phyloP scores from a whole-genome alignment of 2,888 invertebrate genomes.

The Andricus quercusramuli region DNA sequence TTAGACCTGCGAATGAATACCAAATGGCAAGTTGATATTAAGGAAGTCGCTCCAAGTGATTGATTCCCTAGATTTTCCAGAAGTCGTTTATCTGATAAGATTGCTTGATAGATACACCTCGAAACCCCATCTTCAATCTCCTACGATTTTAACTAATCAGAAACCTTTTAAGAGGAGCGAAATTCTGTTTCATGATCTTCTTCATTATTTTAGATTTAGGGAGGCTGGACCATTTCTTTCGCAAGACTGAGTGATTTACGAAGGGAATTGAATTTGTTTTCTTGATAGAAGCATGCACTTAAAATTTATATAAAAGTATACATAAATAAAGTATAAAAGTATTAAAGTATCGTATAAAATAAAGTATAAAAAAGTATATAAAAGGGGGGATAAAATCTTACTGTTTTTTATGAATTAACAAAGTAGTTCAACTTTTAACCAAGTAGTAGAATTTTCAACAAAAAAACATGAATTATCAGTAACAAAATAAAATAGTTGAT shows the following conservation, averaged over 20 bases:
- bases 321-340: too few species aligned
- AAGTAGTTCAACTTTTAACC: too few species aligned
- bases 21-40: background rate
- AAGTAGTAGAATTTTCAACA: too few species aligned
- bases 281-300: too few species aligned
- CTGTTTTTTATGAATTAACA: too few species aligned
- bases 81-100: background rate
- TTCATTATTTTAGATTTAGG: background rate
- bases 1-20: background rate
- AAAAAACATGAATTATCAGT: too few species aligned
- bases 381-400: too few species aligned
- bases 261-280: too few species aligned
- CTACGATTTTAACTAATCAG: background rate
- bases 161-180: background rate
- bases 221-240: background rate
- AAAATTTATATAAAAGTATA: too few species aligned
- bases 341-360: too few species aligned
- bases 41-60: background rate
- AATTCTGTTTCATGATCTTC: background rate
- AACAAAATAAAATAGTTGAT: too few species aligned
- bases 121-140: background rate
- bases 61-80: background rate
- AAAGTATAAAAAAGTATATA: too few species aligned
- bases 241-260: background rate
- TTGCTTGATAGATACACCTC: background rate